A percentile compares a stretch with the other conserved stretches of the same genome.
These are phyloP conservation scores for Mythimna pallens DNA, from an alignment of 2,888 invertebrate genomes.

Conservation along the genomic window DNA sequence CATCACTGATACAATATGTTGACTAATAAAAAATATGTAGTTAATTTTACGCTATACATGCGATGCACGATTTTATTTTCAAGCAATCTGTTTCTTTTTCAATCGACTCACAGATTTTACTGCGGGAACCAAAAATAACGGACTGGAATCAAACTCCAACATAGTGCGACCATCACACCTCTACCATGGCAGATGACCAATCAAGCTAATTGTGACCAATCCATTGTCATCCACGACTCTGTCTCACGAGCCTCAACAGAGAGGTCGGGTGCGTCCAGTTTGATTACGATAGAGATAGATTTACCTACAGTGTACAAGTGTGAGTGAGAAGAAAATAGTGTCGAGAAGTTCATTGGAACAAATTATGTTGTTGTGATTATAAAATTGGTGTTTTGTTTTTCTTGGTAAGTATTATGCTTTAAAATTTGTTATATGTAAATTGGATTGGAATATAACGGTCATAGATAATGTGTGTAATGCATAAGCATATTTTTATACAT, in stretches of 20 bases:
- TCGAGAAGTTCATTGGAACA: not conserved
- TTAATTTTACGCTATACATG: no score
- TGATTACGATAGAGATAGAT: not conserved
- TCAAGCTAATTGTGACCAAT: conserved; percentile 57
- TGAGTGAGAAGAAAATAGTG: conserved; percentile 6
- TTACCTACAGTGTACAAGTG: not conserved
- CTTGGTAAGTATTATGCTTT: conserved; percentile 7
- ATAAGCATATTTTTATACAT: not conserved
- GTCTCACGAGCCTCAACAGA: conserved; percentile 20
- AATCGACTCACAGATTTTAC: not conserved
- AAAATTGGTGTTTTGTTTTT: conserved; percentile 6
- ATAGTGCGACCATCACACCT: conserved; percentile 1
- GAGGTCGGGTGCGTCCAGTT: conserved; percentile 14
- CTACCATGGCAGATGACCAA: conserved; percentile 40
- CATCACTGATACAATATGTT: no score
- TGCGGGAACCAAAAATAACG: not conserved
- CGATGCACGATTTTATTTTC: not conserved
- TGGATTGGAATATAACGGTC: not conserved
- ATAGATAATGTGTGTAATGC: not conserved
- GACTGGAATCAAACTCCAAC: conserved; percentile 8
- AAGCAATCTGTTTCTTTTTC: not conserved
- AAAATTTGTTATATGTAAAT: not conserved
- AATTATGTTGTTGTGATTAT: conserved; percentile 1
- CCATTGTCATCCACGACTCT: conserved; percentile 31
- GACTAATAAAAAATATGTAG: no score